Evolutionary conservation across 2,888 invertebrate genomes (phyloP), one percentile per base, ranked within the genome.

Genomic region (Strigamia crassipes): DNA sequence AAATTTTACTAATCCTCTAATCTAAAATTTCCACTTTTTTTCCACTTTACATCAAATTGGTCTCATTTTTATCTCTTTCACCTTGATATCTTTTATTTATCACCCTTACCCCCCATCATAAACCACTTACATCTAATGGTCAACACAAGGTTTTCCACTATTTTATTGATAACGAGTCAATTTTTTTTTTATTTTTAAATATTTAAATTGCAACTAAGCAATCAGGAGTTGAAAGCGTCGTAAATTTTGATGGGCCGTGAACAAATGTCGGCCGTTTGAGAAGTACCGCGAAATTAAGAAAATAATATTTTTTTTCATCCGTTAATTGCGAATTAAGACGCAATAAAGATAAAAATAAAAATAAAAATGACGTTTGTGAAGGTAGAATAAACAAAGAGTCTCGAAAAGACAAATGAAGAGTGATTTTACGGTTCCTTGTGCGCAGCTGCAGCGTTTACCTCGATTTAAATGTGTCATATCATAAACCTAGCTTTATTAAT

Each of bases 171-270:
- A 51, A 51, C 42, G 42, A 46, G 42, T n/a, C n/a, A n/a, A n/a
- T n/a, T n/a, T n/a, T n/a, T n/a, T 34, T 34, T 34, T 34, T 34
- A 5, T 34, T 34, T 34, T 34, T 23, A 66, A 66, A 31, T 27
- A 1, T n/a, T n/a, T n/a, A 31, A 66, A n/a, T n/a, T n/a, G n/a
- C n/a, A 66, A 66, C 31, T 13, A 23, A 23, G 27, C 66, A 66
- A 66, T 66, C 66, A 66, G 13, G 13, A 10, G 10, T 66, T 66
- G 66, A 66, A 66, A 66, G 66, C 66, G 66, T 66, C 66, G 5
- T 66, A 66, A 66, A 66, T 66, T 66, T 66, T 31, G 13, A 66
- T 66, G 27, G 66, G 66, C 66, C 23, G 66, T 66, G 23, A 66
- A 66, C 66, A 66, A 66, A 66, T 66, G 66, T 66, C 66, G 23